These are phyloP conservation scores for Centropus unirufus DNA, from an alignment of 2,113 vertebrate species.

Conservation along the genomic window DNA sequence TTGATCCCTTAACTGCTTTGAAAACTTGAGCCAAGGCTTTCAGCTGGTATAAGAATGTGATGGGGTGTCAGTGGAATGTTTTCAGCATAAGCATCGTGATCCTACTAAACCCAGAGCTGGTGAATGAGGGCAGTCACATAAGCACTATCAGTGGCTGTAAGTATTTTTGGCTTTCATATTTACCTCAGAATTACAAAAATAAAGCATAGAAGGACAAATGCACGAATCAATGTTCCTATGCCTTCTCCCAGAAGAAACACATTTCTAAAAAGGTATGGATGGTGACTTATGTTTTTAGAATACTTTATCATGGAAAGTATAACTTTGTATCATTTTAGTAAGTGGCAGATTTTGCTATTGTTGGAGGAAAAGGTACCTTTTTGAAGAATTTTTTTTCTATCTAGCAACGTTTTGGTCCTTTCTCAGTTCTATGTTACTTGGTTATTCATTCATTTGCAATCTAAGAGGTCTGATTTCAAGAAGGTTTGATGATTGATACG, in stretches of 20 bases:
- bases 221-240: neutral
- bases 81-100: neutral
- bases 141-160: neutral
- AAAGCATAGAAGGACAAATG: neutral
- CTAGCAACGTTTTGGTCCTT: neutral
- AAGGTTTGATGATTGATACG: neutral
- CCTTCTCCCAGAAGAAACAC: neutral
- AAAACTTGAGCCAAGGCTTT: slow-evolving; percentile 26
- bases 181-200: neutral
- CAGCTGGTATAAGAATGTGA: neutral
- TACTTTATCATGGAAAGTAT: neutral
- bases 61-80: neutral
- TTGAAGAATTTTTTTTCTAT: neutral
- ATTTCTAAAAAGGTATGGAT: neutral
- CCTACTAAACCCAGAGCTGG: neutral
- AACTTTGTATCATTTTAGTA: neutral
- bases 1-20: slow-evolving; percentile 46
- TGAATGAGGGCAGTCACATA: neutral
- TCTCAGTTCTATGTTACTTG: neutral
- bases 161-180: neutral
- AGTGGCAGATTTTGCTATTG: neutral
- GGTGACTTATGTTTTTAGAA: neutral
- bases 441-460: neutral
- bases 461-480: neutral
- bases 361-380: neutral